Evolutionary conservation across 2,113 vertebrate genomes (phyloP), one percentile per base, ranked within the genome.

Genomic region (Thermophis baileyi): DNA sequence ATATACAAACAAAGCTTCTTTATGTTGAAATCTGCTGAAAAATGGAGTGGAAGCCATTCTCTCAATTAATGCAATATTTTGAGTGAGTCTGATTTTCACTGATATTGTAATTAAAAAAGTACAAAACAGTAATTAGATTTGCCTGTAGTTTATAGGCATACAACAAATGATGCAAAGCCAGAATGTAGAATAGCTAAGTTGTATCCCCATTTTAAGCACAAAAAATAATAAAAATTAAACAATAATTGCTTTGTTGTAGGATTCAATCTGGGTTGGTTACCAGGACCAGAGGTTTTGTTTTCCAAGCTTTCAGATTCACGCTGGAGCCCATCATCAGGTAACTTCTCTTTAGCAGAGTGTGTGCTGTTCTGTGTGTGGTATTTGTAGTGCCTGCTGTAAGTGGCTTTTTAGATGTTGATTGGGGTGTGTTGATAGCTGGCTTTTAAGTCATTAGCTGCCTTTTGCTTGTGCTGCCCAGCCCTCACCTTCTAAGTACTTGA

Each of bases 91-190:
- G n/a, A 9, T 27, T 88, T 54, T 89, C 10, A 4, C 22, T 89
- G 88, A 40, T 35, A 89, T 63, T 30, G 47, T 63, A 27, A 60
- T 60, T 27, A 3, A 27, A 44, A 46, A 46, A 4, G 14, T 46
- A n/a, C 57, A 35, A 50, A 69, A 50, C 7, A 46, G 24, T 44
- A 89, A 89, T 40, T 55, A 18, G 46, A 10, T 30, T 89, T 55
- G 14, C 35, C 35, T 50, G 30, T 47, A 12, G 60, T 18, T 94
- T 93, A 55, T 63, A 47, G 94, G 93, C 96, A 95, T 95, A 93
- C 93, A 74, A 47, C 60, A 93, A 47, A 35, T 87, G 87, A 85
- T 46, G 60, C 22, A 93, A 93, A 94, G 85, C 81, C 88, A 90
- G 50, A 93, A 95, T 93, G 86, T 95, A 30, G 85, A 81, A 88